phyloP scores from a whole-genome alignment of 23 tunicate species.

The Styela clava region DNA sequence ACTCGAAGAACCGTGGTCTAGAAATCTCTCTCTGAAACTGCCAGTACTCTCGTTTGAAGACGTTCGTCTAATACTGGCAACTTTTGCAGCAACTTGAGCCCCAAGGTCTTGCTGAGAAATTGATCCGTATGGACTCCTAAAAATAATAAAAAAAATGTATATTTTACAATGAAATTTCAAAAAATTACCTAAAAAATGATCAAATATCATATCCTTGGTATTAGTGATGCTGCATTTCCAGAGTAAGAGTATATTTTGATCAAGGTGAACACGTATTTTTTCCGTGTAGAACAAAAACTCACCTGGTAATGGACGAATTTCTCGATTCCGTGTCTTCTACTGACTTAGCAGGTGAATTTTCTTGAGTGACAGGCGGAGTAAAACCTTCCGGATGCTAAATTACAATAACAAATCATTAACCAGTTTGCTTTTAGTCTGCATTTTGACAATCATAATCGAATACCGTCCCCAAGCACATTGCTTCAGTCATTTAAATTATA shows the following conservation, averaged over 20 bases:
- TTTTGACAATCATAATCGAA: too few relatives aligned
- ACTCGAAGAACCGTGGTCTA: constrained; percentile 26
- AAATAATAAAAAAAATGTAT: not conserved
- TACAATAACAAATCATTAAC: constrained; percentile 4
- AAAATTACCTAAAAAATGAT: too few relatives aligned
- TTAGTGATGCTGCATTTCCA: too few relatives aligned
- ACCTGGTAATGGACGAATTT: constrained; percentile 1
- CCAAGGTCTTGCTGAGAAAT: constrained; percentile 68
- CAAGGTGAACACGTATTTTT: not conserved
- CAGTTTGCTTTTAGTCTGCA: not conserved
- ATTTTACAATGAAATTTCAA: not conserved
- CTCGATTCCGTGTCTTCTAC: not conserved
- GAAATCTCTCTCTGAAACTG: constrained; percentile 27
- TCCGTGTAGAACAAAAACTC: not conserved
- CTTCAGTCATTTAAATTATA: too few relatives aligned
- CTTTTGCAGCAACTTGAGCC: constrained; percentile 46
- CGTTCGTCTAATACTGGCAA: constrained; percentile 27
- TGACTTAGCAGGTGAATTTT: not conserved
- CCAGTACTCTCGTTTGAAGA: constrained; percentile 39
- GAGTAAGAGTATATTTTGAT: too few relatives aligned
- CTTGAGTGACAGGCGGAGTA: constrained; percentile 52
- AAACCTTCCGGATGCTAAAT: constrained; percentile 60
- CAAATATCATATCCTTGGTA: too few relatives aligned
- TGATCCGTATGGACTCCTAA: constrained; percentile 7
- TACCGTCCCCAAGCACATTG: too few relatives aligned